Evolutionary conservation across 2,113 vertebrate genomes (phyloP).

Genomic region (Forbesichthys agassizii): DNA sequence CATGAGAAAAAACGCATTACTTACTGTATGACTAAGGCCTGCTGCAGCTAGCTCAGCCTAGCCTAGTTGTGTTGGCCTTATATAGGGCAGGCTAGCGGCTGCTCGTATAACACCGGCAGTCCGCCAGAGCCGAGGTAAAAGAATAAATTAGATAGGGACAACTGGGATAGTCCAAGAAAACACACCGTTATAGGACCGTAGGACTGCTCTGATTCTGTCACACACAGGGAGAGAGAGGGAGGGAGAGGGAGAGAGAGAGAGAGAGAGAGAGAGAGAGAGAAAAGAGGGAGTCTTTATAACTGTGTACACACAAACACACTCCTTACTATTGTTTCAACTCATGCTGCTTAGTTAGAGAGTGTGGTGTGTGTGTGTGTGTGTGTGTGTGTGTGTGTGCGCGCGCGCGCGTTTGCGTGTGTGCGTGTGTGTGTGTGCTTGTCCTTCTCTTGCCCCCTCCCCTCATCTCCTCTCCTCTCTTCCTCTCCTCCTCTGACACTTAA

Average conservation of each 20-base stretch:
- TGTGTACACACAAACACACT: conserved; percentile 15
- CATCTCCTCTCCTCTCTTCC: conserved; percentile 57
- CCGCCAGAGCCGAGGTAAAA: conserved; percentile 47
- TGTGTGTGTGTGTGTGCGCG: background rate
- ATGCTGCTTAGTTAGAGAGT: too few species aligned
- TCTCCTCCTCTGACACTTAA: conserved; percentile 76
- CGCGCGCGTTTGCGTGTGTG: background rate
- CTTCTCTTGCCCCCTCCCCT: conserved; percentile 57
- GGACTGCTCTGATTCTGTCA: conserved; percentile 73
- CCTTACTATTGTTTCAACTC: conserved; percentile 9
- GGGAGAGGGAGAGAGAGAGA: conserved; percentile 26
- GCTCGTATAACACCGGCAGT: conserved; percentile 59
- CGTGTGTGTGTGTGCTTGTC: background rate
- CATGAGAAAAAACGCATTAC: too few species aligned
- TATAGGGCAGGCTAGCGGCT: conserved; percentile 68
- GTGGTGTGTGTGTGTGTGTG: background rate
- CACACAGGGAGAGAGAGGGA: conserved; percentile 6
- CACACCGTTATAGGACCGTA: conserved; percentile 47
- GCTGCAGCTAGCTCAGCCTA: background rate
- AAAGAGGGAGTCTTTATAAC: conserved; percentile 7
- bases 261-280: conserved; percentile 1
- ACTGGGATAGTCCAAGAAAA: conserved; percentile 56
- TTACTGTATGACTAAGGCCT: too few species aligned
- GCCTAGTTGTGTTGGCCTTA: conserved; percentile 56
- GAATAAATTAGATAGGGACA: conserved; percentile 68